Evolutionary conservation across 1,140 invertebrate species (phyloP), one percentile per base, ranked within the genome.

Genomic region (Stratiolaelaps scimitus): DNA sequence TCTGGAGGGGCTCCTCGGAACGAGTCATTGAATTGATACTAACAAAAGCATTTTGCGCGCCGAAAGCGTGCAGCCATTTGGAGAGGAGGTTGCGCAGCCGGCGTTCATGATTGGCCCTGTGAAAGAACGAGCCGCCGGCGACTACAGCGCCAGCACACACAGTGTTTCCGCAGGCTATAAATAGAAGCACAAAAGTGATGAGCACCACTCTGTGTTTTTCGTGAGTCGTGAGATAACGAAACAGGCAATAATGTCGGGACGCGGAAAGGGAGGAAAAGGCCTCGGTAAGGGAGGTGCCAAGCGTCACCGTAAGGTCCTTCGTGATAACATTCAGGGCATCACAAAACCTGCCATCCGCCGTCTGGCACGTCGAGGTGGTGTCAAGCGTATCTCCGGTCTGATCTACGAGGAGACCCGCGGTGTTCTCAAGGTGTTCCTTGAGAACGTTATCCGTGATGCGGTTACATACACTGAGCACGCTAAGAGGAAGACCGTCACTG

Each of bases 391-490:
- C 69, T 84, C 83, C 45, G 82, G 82, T 20, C 73, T 84, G 56
- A 84, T 85, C 69, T 85, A 86, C 71, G 82, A 84, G 70, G 83
- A 82, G 71, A 82, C 80, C 43, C 78, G 81, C 64, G 80, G 81
- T 70, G 82, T 85, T 0, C 73, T 86, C 15, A 87, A 85, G 74
- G 82, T 86, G 0, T 89, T 89, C 75, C 75, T 89, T 65, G 85
- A 87, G 74, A 88, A 87, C 72, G 84, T 88, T 0, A 88, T 88
- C 72, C 79, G 85, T 66, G 86, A 88, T 75, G 84, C 85, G 13
- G 84, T 88, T 65, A 88, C 85, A n/a, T 88, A 88, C 77, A 86
- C 84, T 10, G 85, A 85, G 74, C 84, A 88, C 74, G 84, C 85
- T 69, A 88, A 87, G 77, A 78, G 86, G 69, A 89, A 88, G 77